Evolutionary conservation across 2,888 invertebrate species (phyloP).

Genomic region (Eustalomyia histrio): DNA sequence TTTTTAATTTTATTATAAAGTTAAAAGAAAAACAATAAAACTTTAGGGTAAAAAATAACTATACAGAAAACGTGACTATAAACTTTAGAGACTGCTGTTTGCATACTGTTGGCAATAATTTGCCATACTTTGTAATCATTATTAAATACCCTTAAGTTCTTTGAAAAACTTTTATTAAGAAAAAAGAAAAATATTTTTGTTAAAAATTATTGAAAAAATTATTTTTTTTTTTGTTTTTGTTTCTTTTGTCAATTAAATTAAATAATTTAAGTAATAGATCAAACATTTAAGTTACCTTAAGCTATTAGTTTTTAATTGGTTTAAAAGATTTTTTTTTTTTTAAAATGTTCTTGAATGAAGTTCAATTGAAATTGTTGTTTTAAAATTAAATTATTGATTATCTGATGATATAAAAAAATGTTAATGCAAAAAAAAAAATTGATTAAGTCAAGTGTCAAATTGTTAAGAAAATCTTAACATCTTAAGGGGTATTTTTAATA

Average conservation of each 20-base stretch:
- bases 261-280: background rate
- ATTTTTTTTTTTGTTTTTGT: no score
- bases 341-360: background rate
- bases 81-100: slow-evolving; percentile 48
- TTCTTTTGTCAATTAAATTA: slow-evolving; percentile 2
- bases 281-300: background rate
- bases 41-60: slow-evolving; percentile 30
- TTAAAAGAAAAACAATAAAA: slow-evolving; percentile 20
- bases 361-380: background rate
- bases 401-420: background rate
- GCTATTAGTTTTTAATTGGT: background rate
- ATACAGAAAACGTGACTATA: slow-evolving; percentile 43
- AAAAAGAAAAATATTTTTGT: background rate
- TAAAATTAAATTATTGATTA: slow-evolving; percentile 25
- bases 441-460: slow-evolving; percentile 36
- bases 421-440: background rate
- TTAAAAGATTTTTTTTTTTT: background rate
- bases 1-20: slow-evolving; percentile 2
- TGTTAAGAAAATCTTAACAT: slow-evolving; percentile 19
- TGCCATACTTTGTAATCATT: slow-evolving; percentile 11
- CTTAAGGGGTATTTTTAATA: slow-evolving; percentile 25
- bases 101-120: slow-evolving; percentile 38
- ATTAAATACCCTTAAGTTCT: slow-evolving; percentile 22
- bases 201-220: slow-evolving; percentile 4
- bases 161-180: background rate